phyloP scores from a whole-genome alignment of 1,140 invertebrate genomes.

The Dendroctonus valens region DNA sequence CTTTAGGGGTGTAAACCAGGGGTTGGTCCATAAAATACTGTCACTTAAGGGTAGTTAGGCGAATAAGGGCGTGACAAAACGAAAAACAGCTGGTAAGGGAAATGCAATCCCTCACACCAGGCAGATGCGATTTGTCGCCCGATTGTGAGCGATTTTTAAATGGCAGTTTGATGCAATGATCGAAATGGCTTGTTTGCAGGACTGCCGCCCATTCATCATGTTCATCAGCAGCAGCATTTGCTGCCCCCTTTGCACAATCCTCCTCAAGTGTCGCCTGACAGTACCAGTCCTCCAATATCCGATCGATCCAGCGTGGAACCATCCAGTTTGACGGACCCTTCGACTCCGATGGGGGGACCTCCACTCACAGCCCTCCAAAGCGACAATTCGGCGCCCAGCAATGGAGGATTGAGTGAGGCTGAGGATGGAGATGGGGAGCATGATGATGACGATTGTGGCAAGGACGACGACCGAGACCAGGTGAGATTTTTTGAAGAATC shows the following conservation, averaged over 20 bases:
- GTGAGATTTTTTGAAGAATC: background rate
- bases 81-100: constrained; percentile 15
- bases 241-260: constrained; percentile 36
- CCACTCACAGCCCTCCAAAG: constrained; percentile 24
- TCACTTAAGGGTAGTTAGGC: constrained; percentile 27
- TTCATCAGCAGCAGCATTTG: constrained; percentile 29
- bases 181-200: constrained; percentile 29
- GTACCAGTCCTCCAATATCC: constrained; percentile 75
- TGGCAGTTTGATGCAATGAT: no score
- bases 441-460: constrained; percentile 53
- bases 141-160: no score
- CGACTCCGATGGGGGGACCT: constrained; percentile 16
- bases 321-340: constrained; percentile 14
- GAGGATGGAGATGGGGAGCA: constrained; percentile 60
- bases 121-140: no score
- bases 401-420: constrained; percentile 37
- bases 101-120: no score
- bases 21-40: constrained; percentile 21
- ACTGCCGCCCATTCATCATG: constrained; percentile 32
- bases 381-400: constrained; percentile 22
- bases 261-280: constrained; percentile 77
- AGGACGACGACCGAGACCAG: constrained; percentile 39
- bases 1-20: constrained; percentile 21
- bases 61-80: constrained; percentile 26
- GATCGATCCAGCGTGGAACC: constrained; percentile 57